Conservation (phyloP, 2,888 invertebrate genomes). For the Sinodicranocentrus sp. region DNA sequence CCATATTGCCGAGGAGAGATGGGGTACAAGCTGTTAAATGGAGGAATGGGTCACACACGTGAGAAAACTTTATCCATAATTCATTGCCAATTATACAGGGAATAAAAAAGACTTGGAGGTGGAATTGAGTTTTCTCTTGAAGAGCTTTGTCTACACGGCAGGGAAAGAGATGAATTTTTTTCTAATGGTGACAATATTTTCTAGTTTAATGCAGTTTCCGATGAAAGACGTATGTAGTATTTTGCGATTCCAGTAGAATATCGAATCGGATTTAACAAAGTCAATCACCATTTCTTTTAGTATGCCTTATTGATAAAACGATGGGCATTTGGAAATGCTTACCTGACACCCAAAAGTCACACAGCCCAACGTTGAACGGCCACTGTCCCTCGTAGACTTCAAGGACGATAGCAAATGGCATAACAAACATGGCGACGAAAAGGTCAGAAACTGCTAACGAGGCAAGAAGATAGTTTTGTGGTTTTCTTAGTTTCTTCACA, state of each 20-base stretch:
- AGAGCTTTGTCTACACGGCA: no score
- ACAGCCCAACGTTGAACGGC: conserved; percentile 83
- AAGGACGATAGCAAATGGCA: conserved; percentile 88
- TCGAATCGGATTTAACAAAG: no score
- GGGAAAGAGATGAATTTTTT: no score
- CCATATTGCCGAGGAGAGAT: no score
- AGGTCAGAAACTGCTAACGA: conserved; percentile 98
- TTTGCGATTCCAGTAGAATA: no score
- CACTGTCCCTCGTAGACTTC: conserved; percentile 71
- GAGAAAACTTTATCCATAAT: conserved; percentile 34
- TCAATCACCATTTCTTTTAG: no score
- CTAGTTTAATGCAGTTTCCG: no score
- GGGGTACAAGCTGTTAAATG: neutral
- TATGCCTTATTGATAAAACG: no score
- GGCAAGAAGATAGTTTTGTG: conserved; percentile 94
- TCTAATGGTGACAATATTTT: no score
- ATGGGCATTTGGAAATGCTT: conserved; percentile 15
- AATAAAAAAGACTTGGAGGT: neutral
- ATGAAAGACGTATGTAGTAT: no score
- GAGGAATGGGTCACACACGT: neutral
- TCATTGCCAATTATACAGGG: conserved; percentile 27
- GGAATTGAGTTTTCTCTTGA: no score
- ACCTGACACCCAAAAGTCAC: conserved; percentile 95
- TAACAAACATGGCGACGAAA: conserved; percentile 95
- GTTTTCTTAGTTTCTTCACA: conserved; percentile 92